Evolutionary conservation across 2,797 vertebrate species (phyloP).

Genomic region (Babyrousa celebensis): DNA sequence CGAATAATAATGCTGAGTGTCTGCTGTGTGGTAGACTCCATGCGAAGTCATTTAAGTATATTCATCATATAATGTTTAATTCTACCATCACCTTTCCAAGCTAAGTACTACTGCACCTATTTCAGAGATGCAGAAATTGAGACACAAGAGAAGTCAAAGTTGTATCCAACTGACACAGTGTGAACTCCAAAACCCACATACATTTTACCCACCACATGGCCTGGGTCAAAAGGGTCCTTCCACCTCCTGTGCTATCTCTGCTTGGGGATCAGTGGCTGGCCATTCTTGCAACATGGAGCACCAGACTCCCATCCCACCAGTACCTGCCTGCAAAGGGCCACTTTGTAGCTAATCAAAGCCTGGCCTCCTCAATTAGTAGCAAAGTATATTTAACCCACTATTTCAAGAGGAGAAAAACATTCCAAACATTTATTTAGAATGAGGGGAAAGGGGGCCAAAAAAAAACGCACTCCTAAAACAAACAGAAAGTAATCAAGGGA

Average conservation of each 20-base stretch:
- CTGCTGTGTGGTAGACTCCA: not conserved
- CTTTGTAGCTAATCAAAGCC: not conserved
- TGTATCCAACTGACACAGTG: not conserved
- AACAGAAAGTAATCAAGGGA: conserved; percentile 52
- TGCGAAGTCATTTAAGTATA: not conserved
- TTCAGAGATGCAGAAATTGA: not conserved
- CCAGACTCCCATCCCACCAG: not conserved
- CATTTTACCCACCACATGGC: not conserved
- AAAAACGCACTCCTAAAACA: conserved; percentile 69
- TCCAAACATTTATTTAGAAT: conserved; percentile 59
- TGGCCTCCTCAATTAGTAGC: conserved; percentile 58
- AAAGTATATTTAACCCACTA: conserved; percentile 72
- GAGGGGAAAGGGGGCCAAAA: not conserved
- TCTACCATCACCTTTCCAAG: not conserved
- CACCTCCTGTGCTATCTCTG: not conserved
- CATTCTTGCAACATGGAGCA: no score
- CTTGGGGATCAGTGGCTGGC: not conserved
- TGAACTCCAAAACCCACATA: not conserved
- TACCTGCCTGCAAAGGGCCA: not conserved
- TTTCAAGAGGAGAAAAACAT: conserved; percentile 74
- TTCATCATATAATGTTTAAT: not conserved
- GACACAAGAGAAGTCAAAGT: not conserved
- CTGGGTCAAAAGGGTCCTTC: not conserved
- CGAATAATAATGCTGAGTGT: not conserved
- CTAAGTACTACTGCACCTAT: not conserved